These are phyloP conservation scores for Loriculus beryllinus DNA, from an alignment of 2,797 vertebrate species.

Conservation along the genomic window DNA sequence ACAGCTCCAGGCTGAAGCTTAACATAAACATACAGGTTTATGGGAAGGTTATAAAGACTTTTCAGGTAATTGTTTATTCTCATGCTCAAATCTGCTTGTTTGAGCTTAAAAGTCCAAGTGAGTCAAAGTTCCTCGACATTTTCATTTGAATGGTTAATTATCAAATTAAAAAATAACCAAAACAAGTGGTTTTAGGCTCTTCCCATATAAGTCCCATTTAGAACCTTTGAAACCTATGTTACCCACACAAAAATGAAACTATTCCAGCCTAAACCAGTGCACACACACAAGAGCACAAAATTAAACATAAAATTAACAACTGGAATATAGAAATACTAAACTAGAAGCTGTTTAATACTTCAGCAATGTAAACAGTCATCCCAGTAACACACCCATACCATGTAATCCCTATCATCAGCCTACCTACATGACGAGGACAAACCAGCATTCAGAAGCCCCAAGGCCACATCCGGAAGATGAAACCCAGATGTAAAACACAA, in stretches of 20 bases:
- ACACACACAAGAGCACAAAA: rapidly evolving
- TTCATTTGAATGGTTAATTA: neutral
- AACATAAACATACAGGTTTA: neutral
- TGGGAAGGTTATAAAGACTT: neutral
- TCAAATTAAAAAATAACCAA: neutral
- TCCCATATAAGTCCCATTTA: neutral
- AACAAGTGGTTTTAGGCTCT: neutral
- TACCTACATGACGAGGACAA: neutral
- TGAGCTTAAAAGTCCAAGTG: neutral
- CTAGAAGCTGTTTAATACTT: neutral
- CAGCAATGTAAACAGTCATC: neutral
- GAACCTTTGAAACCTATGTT: neutral
- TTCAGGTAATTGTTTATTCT: neutral
- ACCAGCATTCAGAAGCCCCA: neutral
- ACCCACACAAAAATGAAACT: neutral
- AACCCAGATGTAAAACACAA: neutral
- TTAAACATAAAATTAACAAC: neutral
- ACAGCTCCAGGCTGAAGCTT: neutral
- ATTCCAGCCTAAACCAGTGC: neutral
- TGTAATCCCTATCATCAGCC: neutral
- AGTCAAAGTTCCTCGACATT: neutral
- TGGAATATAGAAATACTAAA: neutral
- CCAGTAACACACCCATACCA: neutral
- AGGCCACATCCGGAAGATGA: neutral
- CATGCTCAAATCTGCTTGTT: neutral